Base-by-base conservation (phyloP, 2,113 vertebrate species). In the Colistium nudipinnis region DNA sequence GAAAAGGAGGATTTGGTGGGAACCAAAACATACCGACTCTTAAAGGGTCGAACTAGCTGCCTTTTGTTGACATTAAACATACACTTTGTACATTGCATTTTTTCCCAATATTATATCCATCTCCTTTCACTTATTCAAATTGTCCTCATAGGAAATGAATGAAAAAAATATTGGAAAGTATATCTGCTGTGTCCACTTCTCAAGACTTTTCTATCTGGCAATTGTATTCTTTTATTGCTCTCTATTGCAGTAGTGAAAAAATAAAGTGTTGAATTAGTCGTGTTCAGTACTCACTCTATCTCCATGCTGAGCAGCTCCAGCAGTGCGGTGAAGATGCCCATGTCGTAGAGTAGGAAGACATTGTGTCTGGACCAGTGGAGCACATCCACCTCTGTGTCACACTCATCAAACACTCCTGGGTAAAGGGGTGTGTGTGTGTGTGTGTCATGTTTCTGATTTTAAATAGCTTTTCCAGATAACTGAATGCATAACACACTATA, bases 221-320 rank as follows among this genome's bases (percentile, higher is more conserved):
- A 28, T 52, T 17, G 28, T 17, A 30, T 7, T 52, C 25, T 10
- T 8, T 16, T n/a, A 16, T 41, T 6, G 14, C 16, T 7, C 5
- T n/a, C 4, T 14, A n/a, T n/a, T n/a, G n/a, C n/a, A n/a, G n/a
- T n/a, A n/a, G n/a, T n/a, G n/a, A n/a, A n/a, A n/a, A n/a, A n/a
- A n/a, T n/a, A n/a, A n/a, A n/a, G n/a, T n/a, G n/a, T n/a, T n/a
- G n/a, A n/a, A n/a, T n/a, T n/a, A n/a, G n/a, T n/a, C 10, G 36
- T 33, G n/a, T 52, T 33, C 3, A 2, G 13, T 11, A 90, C 94
- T 93, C 76, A 99, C 98, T 98, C 96, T 0, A 97, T 97, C 91
- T 99, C 97, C 97, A 99, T 96, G 93, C 94, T 97, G 63, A 99
- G 96, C 7, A 99, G 93, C 85, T 99, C 97, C 93, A 98, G 92